Percentiles rank a stretch among this genome's conserved stretches.
Conservation (phyloP, 2,113 vertebrate genomes). For the Menidia beryllina region DNA sequence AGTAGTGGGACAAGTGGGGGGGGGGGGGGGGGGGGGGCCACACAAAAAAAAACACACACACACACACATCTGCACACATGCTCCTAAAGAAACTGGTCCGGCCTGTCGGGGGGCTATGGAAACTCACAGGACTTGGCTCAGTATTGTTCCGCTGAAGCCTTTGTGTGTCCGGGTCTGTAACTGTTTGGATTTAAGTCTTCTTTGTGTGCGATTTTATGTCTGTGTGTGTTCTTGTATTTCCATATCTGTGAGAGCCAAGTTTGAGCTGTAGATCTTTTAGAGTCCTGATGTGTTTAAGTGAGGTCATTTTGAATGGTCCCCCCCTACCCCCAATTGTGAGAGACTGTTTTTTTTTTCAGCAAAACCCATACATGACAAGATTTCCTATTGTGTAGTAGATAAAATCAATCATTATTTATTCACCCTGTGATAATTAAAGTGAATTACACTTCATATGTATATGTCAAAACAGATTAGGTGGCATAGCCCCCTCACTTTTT, state of each 20-base stretch:
- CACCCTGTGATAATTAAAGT: neutral
- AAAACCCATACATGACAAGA: no score
- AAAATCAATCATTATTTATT: no score
- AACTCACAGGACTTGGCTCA: conserved; percentile 29
- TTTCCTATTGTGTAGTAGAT: no score
- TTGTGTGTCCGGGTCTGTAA: conserved; percentile 27
- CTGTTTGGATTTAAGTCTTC: conserved; percentile 11
- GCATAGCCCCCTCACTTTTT: neutral
- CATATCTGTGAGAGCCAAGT: conserved; percentile 8
- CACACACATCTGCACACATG: conserved; percentile 11
- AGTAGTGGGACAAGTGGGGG: neutral
- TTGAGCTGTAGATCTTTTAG: conserved; percentile 25
- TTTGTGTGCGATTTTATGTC: conserved; percentile 9
- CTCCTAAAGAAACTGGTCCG: conserved; percentile 39
- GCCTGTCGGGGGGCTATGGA: conserved; percentile 34
- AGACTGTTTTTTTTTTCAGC: conserved; percentile 13
- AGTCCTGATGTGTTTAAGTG: conserved; percentile 26
- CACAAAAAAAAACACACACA: no score
- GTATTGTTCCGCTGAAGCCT: conserved; percentile 19
- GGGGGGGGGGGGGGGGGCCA: neutral
- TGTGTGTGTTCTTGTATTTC: conserved; percentile 12
- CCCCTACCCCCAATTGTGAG: neutral
- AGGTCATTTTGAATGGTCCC: conserved; percentile 29
- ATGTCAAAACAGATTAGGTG: conserved; percentile 14
- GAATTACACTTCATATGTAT: conserved; percentile 10